Conservation (phyloP, 2,113 vertebrate species). For the Heterochromis multidens region DNA sequence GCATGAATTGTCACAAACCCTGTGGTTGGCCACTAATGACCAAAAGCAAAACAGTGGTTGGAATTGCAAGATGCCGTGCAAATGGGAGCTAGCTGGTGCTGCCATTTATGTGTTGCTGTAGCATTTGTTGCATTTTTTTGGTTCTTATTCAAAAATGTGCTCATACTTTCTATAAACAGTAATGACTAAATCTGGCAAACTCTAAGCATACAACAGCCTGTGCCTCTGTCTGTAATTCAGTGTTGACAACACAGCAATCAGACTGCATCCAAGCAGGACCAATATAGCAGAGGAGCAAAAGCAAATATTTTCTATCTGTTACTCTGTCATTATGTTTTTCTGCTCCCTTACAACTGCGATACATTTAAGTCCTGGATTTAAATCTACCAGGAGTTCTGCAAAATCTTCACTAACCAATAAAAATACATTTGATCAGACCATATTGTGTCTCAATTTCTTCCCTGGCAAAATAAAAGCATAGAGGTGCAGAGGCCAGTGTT, state of each 20-base stretch:
- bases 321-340: neutral
- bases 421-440: neutral
- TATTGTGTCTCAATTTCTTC: neutral
- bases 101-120: neutral
- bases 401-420: neutral
- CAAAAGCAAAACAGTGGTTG: neutral
- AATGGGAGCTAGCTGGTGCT: neutral
- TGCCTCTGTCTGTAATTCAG: neutral
- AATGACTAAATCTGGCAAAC: neutral
- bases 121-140: neutral
- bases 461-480: neutral
- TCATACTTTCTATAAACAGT: neutral
- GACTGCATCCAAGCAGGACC: neutral
- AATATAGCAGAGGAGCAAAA: neutral
- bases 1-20: neutral
- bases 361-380: neutral
- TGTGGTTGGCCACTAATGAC: neutral
- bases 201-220: neutral
- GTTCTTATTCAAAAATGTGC: neutral
- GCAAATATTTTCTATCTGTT: neutral
- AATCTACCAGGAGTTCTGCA: neutral
- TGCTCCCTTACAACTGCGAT: too few relatives aligned
- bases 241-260: neutral
- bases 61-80: neutral
- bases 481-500: neutral